Conservation (phyloP, 2,797 vertebrate genomes). For the Chiloscyllium punctatum region DNA sequence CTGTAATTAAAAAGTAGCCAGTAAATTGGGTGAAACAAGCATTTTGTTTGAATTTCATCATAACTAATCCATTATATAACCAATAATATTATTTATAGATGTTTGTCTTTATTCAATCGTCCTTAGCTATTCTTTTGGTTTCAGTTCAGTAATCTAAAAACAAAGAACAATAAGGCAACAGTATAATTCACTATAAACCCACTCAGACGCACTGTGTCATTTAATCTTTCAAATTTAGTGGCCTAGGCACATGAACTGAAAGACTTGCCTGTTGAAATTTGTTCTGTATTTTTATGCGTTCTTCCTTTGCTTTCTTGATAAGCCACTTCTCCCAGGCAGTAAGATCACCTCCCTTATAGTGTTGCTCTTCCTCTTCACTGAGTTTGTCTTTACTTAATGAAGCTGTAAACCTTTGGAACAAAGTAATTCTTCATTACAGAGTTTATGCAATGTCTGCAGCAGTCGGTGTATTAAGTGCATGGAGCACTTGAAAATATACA, state of each 20-base stretch:
- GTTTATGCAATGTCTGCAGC: neutral
- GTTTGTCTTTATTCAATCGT: neutral
- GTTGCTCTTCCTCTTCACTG: slow-evolving; percentile 41
- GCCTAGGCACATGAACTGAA: neutral
- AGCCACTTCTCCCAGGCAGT: slow-evolving; percentile 89
- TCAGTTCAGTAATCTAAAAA: neutral
- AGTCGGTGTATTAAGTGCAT: neutral
- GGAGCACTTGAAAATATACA: neutral
- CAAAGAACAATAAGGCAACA: neutral
- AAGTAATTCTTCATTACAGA: neutral
- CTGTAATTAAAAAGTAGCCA: neutral
- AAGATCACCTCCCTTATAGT: slow-evolving; percentile 52
- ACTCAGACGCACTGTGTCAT: neutral
- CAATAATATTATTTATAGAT: neutral
- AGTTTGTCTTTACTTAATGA: slow-evolving; percentile 37
- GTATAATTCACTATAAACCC: neutral
- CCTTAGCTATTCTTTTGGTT: neutral
- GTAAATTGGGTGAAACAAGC: neutral
- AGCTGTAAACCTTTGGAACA: slow-evolving; percentile 41
- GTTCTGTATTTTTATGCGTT: slow-evolving; percentile 65
- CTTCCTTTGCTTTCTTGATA: slow-evolving; percentile 79
- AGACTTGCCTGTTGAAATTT: slow-evolving; percentile 67
- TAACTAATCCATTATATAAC: neutral
- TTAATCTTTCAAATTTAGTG: neutral
- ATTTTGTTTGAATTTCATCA: neutral